Conservation (phyloP, 2,797 vertebrate species). For the Nothura maculosa region DNA sequence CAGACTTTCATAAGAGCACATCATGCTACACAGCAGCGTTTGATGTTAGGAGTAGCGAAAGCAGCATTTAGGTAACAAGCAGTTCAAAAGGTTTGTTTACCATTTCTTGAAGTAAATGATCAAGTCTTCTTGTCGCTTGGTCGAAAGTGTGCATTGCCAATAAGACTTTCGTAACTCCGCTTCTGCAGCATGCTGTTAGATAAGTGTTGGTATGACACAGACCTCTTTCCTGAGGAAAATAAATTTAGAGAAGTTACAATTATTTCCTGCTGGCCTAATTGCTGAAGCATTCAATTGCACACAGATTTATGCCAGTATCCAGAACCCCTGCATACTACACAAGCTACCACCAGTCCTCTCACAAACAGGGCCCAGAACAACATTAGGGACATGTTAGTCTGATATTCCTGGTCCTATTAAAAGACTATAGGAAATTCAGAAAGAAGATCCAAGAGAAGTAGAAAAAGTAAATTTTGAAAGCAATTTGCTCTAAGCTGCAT, state of each 20-base stretch:
- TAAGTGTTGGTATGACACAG: conserved; percentile 89
- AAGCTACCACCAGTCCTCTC: neutral
- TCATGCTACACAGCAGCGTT: neutral
- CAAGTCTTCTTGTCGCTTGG: conserved; percentile 89
- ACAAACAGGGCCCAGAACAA: neutral
- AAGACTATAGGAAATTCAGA: neutral
- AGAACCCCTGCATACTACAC: neutral
- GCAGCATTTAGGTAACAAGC: neutral
- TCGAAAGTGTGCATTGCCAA: conserved; percentile 84
- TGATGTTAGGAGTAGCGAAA: neutral
- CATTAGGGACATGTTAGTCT: neutral
- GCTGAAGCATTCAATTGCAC: neutral
- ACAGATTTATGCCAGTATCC: neutral
- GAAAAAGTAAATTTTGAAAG: neutral
- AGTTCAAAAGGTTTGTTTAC: conserved; percentile 60
- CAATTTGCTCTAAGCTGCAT: neutral
- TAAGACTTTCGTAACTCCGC: conserved; percentile 82
- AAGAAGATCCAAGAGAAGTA: neutral
- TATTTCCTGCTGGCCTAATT: neutral
- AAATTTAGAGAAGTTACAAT: neutral
- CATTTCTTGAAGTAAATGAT: conserved; percentile 65
- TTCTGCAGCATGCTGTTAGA: conserved; percentile 84
- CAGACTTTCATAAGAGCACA: neutral
- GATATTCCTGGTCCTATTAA: neutral
- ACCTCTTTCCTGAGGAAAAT: conserved; percentile 85